phyloP scores from a whole-genome alignment of 2,888 invertebrate species.

The Ellobium chinense region DNA sequence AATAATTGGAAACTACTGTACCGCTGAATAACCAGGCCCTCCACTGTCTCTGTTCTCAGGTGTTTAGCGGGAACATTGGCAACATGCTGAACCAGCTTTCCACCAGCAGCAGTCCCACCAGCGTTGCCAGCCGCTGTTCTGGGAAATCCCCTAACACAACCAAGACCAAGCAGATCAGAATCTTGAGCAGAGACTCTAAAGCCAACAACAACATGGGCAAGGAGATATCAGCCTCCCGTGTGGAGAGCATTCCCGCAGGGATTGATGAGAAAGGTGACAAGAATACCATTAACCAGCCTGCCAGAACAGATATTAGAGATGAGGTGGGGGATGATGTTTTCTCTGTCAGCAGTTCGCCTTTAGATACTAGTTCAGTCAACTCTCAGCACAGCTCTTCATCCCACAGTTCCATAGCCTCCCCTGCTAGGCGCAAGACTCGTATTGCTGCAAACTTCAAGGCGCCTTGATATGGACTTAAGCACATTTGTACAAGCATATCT shows the following conservation, averaged over 20 bases:
- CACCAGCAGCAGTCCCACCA: neutral
- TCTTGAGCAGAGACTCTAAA: too few relatives aligned
- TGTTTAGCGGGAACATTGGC: slow-evolving; percentile 5
- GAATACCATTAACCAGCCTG: neutral
- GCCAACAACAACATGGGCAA: too few relatives aligned
- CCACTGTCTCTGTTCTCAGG: slow-evolving; percentile 12
- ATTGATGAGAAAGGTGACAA: neutral
- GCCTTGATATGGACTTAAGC: neutral
- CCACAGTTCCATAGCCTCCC: slow-evolving; percentile 52
- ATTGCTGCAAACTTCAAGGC: slow-evolving; percentile 67
- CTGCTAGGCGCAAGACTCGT: slow-evolving; percentile 59
- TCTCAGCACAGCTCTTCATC: slow-evolving; percentile 56
- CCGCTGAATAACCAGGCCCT: neutral
- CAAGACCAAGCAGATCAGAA: too few relatives aligned
- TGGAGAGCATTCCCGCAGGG: too few relatives aligned
- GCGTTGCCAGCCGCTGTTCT: neutral
- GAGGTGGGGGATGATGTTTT: slow-evolving; percentile 11
- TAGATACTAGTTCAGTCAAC: slow-evolving; percentile 68
- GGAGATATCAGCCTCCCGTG: too few relatives aligned
- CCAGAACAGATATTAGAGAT: neutral
- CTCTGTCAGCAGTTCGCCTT: slow-evolving; percentile 42
- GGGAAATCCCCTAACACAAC: neutral
- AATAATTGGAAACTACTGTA: too few relatives aligned
- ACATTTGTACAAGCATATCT: neutral
- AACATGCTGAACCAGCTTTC: neutral